Conservation (phyloP, 2,888 invertebrate species). For the Polietes domitor region DNA sequence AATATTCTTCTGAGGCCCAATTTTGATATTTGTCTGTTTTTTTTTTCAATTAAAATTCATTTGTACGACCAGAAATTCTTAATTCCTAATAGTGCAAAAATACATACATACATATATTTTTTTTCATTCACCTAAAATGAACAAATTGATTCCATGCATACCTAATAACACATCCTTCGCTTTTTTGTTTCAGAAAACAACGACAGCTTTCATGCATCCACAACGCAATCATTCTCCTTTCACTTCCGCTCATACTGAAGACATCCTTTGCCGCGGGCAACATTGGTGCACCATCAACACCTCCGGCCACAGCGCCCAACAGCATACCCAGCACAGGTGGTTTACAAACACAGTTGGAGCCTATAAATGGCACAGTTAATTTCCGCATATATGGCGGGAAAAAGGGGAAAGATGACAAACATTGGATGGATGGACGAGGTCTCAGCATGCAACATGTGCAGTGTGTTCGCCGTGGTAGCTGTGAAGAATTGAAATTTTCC, state of each 20-base stretch:
- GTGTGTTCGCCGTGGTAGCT: constrained; percentile 87
- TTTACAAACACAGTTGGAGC: constrained; percentile 80
- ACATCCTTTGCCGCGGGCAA: neutral
- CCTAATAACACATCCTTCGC: neutral
- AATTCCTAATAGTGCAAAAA: too few species aligned
- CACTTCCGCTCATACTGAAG: neutral
- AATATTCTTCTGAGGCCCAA: too few species aligned
- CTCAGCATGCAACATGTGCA: constrained; percentile 84
- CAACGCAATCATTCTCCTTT: neutral
- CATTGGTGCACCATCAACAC: neutral
- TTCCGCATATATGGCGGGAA: constrained; percentile 82
- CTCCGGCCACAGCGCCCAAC: constrained; percentile 2
- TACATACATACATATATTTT: too few species aligned
- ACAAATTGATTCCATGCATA: too few species aligned
- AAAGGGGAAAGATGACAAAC: constrained; percentile 83
- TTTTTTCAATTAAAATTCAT: too few species aligned
- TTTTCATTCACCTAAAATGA: too few species aligned
- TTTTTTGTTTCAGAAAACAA: constrained; percentile 22
- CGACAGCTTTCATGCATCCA: neutral
- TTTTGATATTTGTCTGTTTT: too few species aligned
- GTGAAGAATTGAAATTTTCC: constrained; percentile 84
- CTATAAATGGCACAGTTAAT: constrained; percentile 83
- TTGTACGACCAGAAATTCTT: too few species aligned
- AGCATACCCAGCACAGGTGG: constrained; percentile 36
- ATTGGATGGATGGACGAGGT: constrained; percentile 83